Percentiles rank a stretch among this genome's conserved stretches.
phyloP scores from a whole-genome alignment of 2,113 vertebrate species.

The Prionailurus bengalensis region DNA sequence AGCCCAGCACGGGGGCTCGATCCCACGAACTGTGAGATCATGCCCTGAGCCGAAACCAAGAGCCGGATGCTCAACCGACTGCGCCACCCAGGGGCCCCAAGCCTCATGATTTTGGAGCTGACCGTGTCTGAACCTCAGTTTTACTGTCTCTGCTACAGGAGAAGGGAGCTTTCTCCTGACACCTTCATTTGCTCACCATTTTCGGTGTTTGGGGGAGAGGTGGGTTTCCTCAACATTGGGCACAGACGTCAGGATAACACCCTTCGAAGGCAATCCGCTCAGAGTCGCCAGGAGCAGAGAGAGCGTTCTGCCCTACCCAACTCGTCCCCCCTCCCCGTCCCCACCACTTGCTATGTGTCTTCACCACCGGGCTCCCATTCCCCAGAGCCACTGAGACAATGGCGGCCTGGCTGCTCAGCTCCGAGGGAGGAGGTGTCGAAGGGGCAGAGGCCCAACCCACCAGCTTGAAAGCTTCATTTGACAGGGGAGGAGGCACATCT shows the following conservation, averaged over 20 bases:
- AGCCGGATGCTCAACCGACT: no score
- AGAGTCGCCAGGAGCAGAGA: neutral
- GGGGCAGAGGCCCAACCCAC: conserved; percentile 55
- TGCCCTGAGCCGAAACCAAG: no score
- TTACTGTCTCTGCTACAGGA: neutral
- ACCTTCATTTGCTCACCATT: neutral
- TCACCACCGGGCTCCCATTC: neutral
- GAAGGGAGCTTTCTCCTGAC: neutral
- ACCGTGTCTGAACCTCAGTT: conserved; percentile 1
- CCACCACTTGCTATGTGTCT: neutral
- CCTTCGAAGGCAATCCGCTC: neutral
- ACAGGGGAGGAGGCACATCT: conserved; percentile 78
- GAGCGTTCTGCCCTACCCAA: neutral
- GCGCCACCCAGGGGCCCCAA: no score
- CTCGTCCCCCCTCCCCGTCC: neutral
- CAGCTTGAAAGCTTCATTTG: conserved; percentile 76
- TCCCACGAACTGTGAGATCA: no score
- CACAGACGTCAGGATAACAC: neutral
- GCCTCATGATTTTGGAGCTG: neutral
- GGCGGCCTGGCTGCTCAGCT: neutral
- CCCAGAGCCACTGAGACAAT: conserved; percentile 45
- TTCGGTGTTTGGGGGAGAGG: neutral
- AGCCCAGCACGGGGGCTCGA: no score
- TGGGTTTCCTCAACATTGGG: neutral
- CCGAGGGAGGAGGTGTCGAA: neutral